Conservation (phyloP, 2,888 invertebrate species). For the Alsophila aescularia region DNA sequence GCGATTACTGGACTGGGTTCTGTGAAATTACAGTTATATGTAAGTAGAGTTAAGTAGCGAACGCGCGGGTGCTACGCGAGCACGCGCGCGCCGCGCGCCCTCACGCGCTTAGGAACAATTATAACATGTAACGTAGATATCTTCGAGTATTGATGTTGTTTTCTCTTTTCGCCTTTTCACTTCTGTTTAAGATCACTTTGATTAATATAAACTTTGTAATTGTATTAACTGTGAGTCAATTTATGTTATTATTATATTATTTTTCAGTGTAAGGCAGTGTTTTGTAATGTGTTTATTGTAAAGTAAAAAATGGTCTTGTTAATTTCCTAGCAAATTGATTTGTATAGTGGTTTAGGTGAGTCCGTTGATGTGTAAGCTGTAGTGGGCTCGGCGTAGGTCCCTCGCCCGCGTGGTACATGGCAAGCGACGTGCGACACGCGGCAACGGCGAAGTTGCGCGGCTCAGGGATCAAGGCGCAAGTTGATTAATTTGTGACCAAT, state of each 20-base stretch:
- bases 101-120: constrained; percentile 8
- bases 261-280: constrained; percentile 68
- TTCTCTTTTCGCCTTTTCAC: constrained; percentile 13
- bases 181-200: constrained; percentile 23
- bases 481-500: constrained; percentile 58
- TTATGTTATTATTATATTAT: constrained; percentile 43
- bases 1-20: constrained; percentile 30
- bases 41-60: constrained; percentile 57
- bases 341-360: constrained; percentile 52
- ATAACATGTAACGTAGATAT: constrained; percentile 4
- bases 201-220: constrained; percentile 24
- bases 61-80: constrained; percentile 33
- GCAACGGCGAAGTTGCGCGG: neutral
- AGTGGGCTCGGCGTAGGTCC: constrained; percentile 1
- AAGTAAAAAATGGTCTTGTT: constrained; percentile 64
- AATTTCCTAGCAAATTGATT: constrained; percentile 63
- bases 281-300: constrained; percentile 71
- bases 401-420: neutral
- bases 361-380: constrained; percentile 28
- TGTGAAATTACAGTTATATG: constrained; percentile 51
- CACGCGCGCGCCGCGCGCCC: constrained; percentile 24
- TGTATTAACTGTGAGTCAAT: constrained; percentile 47
- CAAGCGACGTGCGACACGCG: no score
- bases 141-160: constrained; percentile 13
- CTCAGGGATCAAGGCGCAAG: constrained; percentile 16